Conservation (phyloP, 2,113 vertebrate species). For the Pterocles gutturalis region DNA sequence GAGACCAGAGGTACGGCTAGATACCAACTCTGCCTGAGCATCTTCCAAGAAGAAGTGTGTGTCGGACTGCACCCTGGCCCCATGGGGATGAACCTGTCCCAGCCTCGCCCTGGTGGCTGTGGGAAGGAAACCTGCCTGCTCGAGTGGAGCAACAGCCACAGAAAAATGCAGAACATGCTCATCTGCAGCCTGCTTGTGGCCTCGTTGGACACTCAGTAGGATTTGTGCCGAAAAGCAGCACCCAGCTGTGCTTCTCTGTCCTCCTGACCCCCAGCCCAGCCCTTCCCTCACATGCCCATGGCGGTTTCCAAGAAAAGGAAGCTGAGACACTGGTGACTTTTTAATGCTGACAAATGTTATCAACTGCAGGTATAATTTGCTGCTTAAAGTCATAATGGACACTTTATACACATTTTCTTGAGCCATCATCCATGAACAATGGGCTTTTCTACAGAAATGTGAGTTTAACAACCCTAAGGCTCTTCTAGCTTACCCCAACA, state of each 20-base stretch:
- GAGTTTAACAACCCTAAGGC: slow-evolving; percentile 1
- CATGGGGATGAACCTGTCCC: not conserved
- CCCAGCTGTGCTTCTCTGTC: not conserved
- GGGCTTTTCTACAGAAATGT: slow-evolving; percentile 13
- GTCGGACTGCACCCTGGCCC: not conserved
- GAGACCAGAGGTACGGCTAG: not conserved
- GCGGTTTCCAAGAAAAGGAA: not conserved
- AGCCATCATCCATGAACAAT: not conserved
- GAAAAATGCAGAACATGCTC: accelerated
- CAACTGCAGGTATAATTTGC: slow-evolving; percentile 22
- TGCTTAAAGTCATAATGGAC: not conserved
- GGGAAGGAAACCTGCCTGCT: not conserved
- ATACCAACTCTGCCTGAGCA: not conserved
- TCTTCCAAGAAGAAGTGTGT: not conserved
- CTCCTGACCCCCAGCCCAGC: not conserved
- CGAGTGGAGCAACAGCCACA: not conserved
- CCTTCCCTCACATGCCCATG: not conserved
- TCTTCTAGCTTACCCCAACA: slow-evolving; percentile 3
- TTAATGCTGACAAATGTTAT: slow-evolving; percentile 25
- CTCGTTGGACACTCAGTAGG: accelerated
- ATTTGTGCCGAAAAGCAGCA: not conserved
- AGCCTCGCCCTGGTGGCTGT: accelerated
- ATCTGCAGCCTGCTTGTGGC: not conserved
- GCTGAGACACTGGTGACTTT: not conserved
- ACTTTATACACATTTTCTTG: slow-evolving; percentile 6